A percentile compares a stretch with the other conserved stretches of the same genome.
These are phyloP conservation scores for Dendrolimus pini DNA, from an alignment of 2,888 invertebrate genomes.

Conservation along the genomic window DNA sequence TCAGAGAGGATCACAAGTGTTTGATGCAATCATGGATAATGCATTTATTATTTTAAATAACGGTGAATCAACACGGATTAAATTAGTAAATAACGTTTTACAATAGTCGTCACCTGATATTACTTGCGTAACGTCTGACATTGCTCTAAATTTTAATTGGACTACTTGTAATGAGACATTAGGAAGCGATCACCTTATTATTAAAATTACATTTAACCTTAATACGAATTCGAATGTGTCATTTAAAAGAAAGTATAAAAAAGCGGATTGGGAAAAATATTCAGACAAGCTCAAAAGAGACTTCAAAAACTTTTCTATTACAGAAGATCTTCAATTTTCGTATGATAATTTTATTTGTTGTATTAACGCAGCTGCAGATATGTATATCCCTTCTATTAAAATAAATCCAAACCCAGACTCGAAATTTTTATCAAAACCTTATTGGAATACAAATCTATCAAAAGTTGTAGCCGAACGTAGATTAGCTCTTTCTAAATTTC, in stretches of 20 bases:
- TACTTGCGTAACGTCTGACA: conserved; percentile 10
- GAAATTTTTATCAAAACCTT: conserved; percentile 6
- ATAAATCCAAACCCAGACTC: conserved; percentile 1
- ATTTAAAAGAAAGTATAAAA: no score
- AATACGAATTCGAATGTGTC: no score
- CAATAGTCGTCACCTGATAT: conserved; percentile 15
- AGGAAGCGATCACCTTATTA: no score
- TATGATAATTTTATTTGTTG: conserved; percentile 2
- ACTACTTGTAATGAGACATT: conserved; percentile 10
- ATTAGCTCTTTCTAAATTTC: no score
- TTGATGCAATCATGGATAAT: conserved; percentile 9
- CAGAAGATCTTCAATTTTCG: not conserved
- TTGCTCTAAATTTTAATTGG: conserved; percentile 12
- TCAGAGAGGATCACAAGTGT: conserved; percentile 11
- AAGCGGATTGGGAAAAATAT: conserved; percentile 4
- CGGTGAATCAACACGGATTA: conserved; percentile 11
- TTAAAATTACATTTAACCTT: no score
- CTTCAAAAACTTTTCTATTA: not conserved
- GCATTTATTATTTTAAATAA: conserved; percentile 13
- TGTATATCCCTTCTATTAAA: conserved; percentile 5
- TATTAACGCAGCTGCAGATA: conserved; percentile 6
- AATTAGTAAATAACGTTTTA: conserved; percentile 7
- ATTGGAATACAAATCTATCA: conserved; percentile 6
- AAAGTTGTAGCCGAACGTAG: conserved; percentile 6
- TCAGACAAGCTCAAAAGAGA: not conserved